These are phyloP conservation scores for Pyxicephalus adspersus DNA, from an alignment of 2,113 vertebrate species.

Conservation along the genomic window DNA sequence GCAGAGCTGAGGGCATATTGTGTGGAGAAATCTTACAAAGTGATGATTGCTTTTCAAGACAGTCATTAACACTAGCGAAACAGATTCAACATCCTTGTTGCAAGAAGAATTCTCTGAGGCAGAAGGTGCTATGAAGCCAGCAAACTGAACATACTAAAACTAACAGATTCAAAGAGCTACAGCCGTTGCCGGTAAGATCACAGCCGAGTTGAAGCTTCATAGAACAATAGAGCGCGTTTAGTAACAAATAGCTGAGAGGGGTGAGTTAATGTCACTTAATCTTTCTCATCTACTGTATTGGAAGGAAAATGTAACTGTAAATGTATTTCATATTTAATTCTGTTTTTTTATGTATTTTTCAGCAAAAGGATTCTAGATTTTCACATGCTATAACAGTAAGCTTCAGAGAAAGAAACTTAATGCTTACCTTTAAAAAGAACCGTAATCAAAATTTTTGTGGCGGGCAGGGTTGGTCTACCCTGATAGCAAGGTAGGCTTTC, in stretches of 20 bases:
- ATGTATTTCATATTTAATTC: background rate
- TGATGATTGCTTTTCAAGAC: slow-evolving; percentile 17
- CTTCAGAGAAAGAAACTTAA: too few relatives aligned
- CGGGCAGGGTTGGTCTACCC: too few relatives aligned
- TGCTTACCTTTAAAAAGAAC: too few relatives aligned
- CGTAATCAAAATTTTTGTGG: too few relatives aligned
- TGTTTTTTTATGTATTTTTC: too few relatives aligned
- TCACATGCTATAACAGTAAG: too few relatives aligned
- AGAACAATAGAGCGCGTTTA: slow-evolving; percentile 6
- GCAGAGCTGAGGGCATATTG: background rate
- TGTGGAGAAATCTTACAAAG: background rate
- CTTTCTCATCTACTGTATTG: slow-evolving; percentile 7
- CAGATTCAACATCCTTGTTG: slow-evolving; percentile 10
- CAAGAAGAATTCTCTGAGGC: slow-evolving; percentile 16
- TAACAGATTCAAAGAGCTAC: background rate
- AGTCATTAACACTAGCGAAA: slow-evolving; percentile 24
- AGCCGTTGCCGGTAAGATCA: slow-evolving; percentile 12
- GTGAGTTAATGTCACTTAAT: background rate
- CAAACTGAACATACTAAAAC: slow-evolving; percentile 9
- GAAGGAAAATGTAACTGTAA: slow-evolving; percentile 1
- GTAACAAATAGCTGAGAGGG: background rate
- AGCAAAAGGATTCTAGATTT: too few relatives aligned
- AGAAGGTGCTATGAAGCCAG: slow-evolving; percentile 22
- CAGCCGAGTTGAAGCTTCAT: background rate
- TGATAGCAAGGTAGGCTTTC: too few relatives aligned